Conservation (phyloP, 2,113 vertebrate genomes). For the Mus musculus region GRCm39 chrX:94182001-94182500, state of each 20-base stretch:
- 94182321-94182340: background rate
- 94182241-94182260: background rate
- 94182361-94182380: slow-evolving; percentile 40
- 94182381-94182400: slow-evolving; percentile 11
- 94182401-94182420: slow-evolving; percentile 63
- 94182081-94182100: slow-evolving; percentile 39
- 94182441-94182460: slow-evolving; percentile 73
- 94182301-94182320: slow-evolving; percentile 44
- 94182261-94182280: background rate
- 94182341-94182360: slow-evolving; percentile 51
- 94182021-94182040: background rate
- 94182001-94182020: background rate
- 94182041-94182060: slow-evolving; percentile 11
- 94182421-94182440: slow-evolving; percentile 66
- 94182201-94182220: slow-evolving; percentile 59
- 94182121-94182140: background rate
- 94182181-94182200: slow-evolving; percentile 37
- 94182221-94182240: background rate
- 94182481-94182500: slow-evolving; percentile 72
- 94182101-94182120: slow-evolving; percentile 34
- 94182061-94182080: background rate
- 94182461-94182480: slow-evolving; percentile 62
- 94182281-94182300: background rate
- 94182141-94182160: slow-evolving; percentile 13
- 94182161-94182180: slow-evolving; percentile 62